These are phyloP conservation scores for Drosophila planitibia DNA, from an alignment of 2,888 invertebrate species.

Conservation along the genomic window DNA sequence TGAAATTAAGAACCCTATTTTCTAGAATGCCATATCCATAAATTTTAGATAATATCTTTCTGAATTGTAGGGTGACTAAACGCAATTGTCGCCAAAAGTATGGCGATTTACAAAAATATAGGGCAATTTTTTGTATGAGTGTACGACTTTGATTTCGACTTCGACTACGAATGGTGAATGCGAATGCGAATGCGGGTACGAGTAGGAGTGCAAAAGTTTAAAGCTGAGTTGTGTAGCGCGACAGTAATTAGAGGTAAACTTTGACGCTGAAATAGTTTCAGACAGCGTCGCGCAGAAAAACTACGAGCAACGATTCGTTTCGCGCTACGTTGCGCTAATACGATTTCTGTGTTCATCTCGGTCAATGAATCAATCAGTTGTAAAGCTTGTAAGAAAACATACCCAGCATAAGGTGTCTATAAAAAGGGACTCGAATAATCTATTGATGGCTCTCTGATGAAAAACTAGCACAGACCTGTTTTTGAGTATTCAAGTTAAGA, in stretches of 20 bases:
- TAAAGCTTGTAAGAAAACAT: neutral
- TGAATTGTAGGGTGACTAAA: neutral
- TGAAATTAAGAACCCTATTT: neutral
- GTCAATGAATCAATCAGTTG: constrained; percentile 21
- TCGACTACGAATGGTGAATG: constrained; percentile 3
- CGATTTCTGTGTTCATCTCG: neutral
- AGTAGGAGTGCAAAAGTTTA: constrained; percentile 53
- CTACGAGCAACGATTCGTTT: constrained; percentile 6
- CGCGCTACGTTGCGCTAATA: neutral
- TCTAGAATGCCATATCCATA: neutral
- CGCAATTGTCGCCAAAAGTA: neutral
- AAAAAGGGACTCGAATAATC: neutral
- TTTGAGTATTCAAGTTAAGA: neutral
- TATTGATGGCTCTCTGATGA: neutral
- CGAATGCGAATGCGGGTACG: neutral
- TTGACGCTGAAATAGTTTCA: constrained; percentile 73
- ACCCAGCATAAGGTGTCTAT: neutral
- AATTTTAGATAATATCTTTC: neutral
- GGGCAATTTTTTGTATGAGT: neutral
- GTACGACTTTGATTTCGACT: constrained; percentile 1
- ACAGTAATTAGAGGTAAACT: constrained; percentile 77
- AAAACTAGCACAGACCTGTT: neutral
- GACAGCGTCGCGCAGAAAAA: constrained; percentile 35
- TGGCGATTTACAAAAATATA: neutral
- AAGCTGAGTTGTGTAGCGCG: constrained; percentile 74